Percentiles rank a stretch among this genome's conserved stretches.
These are phyloP conservation scores for Pseudois nayaur DNA, from an alignment of 2,113 vertebrate genomes.

Conservation along the genomic window DNA sequence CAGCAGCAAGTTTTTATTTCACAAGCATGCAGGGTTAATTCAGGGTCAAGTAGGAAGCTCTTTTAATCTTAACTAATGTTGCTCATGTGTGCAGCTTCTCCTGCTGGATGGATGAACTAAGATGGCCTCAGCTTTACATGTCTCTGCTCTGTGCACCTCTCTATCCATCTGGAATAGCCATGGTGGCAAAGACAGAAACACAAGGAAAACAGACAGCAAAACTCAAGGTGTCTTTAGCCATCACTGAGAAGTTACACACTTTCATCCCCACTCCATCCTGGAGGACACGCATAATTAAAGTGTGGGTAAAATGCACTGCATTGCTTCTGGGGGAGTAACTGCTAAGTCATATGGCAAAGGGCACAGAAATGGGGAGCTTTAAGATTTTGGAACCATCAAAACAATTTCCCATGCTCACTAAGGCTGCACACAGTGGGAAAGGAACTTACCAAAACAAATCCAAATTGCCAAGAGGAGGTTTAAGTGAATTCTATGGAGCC, in stretches of 20 bases:
- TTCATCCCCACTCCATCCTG: neutral
- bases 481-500: neutral
- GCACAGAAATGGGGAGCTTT: too few species aligned
- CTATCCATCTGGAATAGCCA: neutral
- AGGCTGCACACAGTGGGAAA: neutral
- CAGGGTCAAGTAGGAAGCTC: neutral
- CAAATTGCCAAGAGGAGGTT: neutral
- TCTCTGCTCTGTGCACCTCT: neutral
- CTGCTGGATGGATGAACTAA: neutral
- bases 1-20: neutral
- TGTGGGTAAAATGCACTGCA: neutral
- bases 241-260: neutral
- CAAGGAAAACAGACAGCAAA: neutral
- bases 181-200: neutral
- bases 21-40: neutral
- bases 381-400: neutral
- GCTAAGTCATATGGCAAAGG: neutral
- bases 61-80: neutral
- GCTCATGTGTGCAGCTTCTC: neutral
- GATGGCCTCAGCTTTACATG: neutral
- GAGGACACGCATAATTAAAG: neutral
- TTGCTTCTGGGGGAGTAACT: neutral
- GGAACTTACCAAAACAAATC: neutral
- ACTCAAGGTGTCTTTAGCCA: neutral
- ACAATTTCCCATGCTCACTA: neutral